Evolutionary conservation across 2,797 vertebrate species (phyloP).

Genomic region (Malacoraja senta): DNA sequence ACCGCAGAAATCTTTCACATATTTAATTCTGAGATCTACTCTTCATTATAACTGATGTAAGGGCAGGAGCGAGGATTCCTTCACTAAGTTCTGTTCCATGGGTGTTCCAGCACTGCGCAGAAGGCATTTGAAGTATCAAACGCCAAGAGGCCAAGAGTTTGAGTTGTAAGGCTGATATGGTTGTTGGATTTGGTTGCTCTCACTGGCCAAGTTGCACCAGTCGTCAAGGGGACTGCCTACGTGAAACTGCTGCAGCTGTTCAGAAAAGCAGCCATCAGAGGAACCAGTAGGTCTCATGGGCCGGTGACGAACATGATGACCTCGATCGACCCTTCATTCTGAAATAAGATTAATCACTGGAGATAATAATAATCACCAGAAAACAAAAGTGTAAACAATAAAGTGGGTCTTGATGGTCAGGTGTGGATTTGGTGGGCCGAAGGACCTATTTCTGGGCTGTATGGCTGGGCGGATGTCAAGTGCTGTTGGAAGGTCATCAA

Average conservation of each 20-base stretch:
- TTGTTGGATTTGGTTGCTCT: not conserved
- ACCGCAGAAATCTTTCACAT: not conserved
- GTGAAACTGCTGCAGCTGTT: not conserved
- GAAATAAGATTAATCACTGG: not conserved
- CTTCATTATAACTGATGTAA: not conserved
- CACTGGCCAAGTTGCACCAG: not conserved
- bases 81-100: not conserved
- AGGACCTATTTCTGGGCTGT: too few species aligned
- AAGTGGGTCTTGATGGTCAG: too few species aligned
- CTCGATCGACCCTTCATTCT: not conserved
- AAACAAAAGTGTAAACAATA: too few species aligned
- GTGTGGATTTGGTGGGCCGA: too few species aligned
- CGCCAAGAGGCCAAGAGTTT: not conserved
- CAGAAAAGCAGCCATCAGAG: not conserved
- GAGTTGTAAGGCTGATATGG: not conserved
- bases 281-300: not conserved
- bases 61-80: not conserved
- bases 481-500: too few species aligned
- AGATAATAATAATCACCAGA: too few species aligned
- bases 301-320: not conserved
- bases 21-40: not conserved
- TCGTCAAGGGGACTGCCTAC: not conserved
- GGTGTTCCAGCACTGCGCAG: not conserved
- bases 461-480: too few species aligned
- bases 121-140: not conserved